Evolutionary conservation across 2,888 invertebrate genomes (phyloP), one percentile per base, ranked within the genome.

Genomic region (Megalurothrips usitatus): DNA sequence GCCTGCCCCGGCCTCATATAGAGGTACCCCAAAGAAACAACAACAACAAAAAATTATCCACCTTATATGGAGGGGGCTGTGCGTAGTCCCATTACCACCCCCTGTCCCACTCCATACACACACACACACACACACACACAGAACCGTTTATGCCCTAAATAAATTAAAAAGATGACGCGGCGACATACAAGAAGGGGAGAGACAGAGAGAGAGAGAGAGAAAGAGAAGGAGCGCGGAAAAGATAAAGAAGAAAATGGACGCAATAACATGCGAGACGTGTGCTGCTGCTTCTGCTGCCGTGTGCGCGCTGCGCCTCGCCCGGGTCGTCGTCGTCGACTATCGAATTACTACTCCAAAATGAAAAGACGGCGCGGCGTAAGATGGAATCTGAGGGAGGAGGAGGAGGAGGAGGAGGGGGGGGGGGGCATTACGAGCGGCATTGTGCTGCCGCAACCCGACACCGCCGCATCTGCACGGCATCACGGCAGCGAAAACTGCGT

Each of bases 81-180:
- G 2, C 34, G 2, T 2, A 2, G 34, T 43, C 34, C 34, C 34
- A 14, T n/a, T 2, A n/a, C 19, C 58, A 8, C 12, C 4, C 58
- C 58, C 58, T 58, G 52, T 8, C 52, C 52, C 52, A 52, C 17
- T 52, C 52, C 52, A 52, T 52, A 14, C 17, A 52, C 52, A n/a
- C n/a, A n/a, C n/a, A n/a, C n/a, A n/a, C n/a, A n/a, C n/a, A n/a
- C n/a, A n/a, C n/a, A n/a, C n/a, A n/a, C 34, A 2, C 34, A 43
- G 3, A 43, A 6, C 12, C 68, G 68, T 75, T 75, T 75, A 75
- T 26, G 68, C 26, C 68, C 68, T 75, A 75, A 12, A 75, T 75
- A 75, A 75, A 75, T 75, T 75, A 26, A 75, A 75, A 75, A 75
- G 68, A 75, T 75, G 68, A 75, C 68, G 68, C 68, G 12, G 68